Evolutionary conservation across 2,888 invertebrate species (phyloP), one percentile per base, ranked within the genome.

Genomic region (Aplocera efformata): DNA sequence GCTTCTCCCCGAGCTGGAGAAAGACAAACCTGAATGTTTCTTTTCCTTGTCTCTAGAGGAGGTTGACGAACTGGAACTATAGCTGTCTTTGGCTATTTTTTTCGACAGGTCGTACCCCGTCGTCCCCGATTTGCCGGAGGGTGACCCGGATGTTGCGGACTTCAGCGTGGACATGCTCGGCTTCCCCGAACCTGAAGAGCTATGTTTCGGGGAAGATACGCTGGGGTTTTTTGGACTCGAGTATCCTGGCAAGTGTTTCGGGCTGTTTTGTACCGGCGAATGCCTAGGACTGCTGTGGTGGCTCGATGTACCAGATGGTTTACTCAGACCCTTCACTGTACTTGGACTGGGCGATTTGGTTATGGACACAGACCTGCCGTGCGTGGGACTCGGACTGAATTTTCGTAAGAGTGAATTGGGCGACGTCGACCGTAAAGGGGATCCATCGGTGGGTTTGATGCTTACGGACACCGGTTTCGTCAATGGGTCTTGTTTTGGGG

Each of bases 161-260:
- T 96, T 96, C 10, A 96, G 76, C 0, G 96, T 92, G 0, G 95
- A 95, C 94, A 96, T 95, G 63, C 96, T 96, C 0, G 96, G 96
- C 67, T 96, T 96, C 0, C 96, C 96, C 1, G 94, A 93, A 40
- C 92, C 90, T 0, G 92, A 90, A 11, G 92, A 91, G 57, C 90
- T 90, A 58, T 95, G 95, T 71, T 95, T 96, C 10, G 96, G 95
- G 8, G 95, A 95, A 7, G 93, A 92, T 9, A 93, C 92, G 32
- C 93, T 93, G 67, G 94, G 94, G 66, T 92, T 93, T 81, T 94
- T 95, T 57, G 93, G 94, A 74, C 93, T 94, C 38, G 93, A 92
- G 46, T 93, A 91, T 10, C 92, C 91, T 7, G 92, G 78, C 35
- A 91, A 79, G 53, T 94, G 94, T 71, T 94, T 94, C 3, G 94